A percentile compares a stretch with the other conserved stretches of the same genome.
Evolutionary conservation across 2,113 vertebrate species (phyloP).

Genomic region (Misgurnus anguillicaudatus): DNA sequence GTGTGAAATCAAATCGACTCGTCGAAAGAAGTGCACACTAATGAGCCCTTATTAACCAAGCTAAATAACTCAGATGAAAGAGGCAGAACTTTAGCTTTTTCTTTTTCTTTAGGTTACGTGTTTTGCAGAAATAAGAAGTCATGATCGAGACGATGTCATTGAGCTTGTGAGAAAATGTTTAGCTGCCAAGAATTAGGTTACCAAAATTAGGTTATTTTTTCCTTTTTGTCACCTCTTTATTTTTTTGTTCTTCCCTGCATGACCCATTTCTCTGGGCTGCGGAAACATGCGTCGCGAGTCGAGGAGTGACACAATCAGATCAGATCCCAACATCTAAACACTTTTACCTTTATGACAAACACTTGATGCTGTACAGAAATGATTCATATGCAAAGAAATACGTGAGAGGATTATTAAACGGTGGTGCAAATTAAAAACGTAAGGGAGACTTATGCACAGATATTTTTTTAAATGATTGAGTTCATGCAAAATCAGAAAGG

Average conservation of each 20-base stretch:
- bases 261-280: conserved; percentile 55
- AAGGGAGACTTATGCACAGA: not conserved
- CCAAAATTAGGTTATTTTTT: conserved; percentile 38
- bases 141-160: conserved; percentile 42
- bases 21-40: conserved; percentile 94
- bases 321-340: conserved; percentile 31
- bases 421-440: not conserved
- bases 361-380: not conserved
- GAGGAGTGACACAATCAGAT: conserved; percentile 34
- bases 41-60: conserved; percentile 99
- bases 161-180: conserved; percentile 30
- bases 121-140: conserved; percentile 28
- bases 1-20: conserved; percentile 99
- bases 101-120: conserved; percentile 34
- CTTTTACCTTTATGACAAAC: conserved; percentile 7
- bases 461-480: not conserved
- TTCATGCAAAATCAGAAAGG: no score
- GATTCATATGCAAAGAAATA: not conserved
- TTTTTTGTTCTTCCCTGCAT: conserved; percentile 36
- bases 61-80: conserved; percentile 92
- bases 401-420: conserved; percentile 26
- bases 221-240: conserved; percentile 14
- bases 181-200: conserved; percentile 8
- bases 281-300: conserved; percentile 29
- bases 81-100: conserved; percentile 65